phyloP scores from a whole-genome alignment of 2,888 invertebrate species.

The Drosophila robusta region DNA sequence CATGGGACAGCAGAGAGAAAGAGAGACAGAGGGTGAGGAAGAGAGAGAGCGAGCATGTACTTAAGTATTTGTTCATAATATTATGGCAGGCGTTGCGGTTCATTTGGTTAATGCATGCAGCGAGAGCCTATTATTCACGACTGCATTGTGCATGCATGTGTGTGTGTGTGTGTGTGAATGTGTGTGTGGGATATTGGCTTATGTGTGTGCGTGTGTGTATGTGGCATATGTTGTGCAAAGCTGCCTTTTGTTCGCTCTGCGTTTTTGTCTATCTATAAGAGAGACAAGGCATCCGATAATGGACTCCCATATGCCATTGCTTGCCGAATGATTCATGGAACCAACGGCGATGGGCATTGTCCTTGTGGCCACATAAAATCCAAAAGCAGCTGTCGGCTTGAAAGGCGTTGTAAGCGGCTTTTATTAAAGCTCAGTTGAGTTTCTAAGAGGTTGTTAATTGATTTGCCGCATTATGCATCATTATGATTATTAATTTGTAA shows the following conservation, averaged over 20 bases:
- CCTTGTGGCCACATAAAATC: slow-evolving; percentile 9
- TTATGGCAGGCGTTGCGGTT: slow-evolving; percentile 69
- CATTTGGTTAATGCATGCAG: slow-evolving; percentile 75
- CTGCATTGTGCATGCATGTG: slow-evolving; percentile 39
- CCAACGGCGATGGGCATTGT: slow-evolving; percentile 15
- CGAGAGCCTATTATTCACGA: slow-evolving; percentile 67
- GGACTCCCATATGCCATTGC: slow-evolving; percentile 20
- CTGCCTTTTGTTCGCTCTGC: slow-evolving; percentile 45
- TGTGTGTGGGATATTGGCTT: not conserved
- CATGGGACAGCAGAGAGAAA: slow-evolving; percentile 28
- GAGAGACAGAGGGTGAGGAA: not conserved
- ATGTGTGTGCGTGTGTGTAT: slow-evolving; percentile 3
- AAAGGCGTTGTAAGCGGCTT: slow-evolving; percentile 8
- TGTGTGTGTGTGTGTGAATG: slow-evolving; percentile 9
- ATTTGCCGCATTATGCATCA: not conserved
- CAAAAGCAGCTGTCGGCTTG: slow-evolving; percentile 4
- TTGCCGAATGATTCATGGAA: slow-evolving; percentile 14
- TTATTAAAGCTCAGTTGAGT: slow-evolving; percentile 1
- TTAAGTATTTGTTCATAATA: slow-evolving; percentile 62
- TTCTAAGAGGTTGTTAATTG: not conserved
- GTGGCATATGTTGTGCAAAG: slow-evolving; percentile 22
- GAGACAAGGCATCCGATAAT: slow-evolving; percentile 47
- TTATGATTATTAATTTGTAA: too few relatives aligned
- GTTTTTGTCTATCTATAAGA: slow-evolving; percentile 43
- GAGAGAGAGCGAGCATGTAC: slow-evolving; percentile 20